These are phyloP conservation scores for Pseudorhombus dupliciocellatus DNA, from an alignment of 2,113 vertebrate species.

Conservation along the genomic window DNA sequence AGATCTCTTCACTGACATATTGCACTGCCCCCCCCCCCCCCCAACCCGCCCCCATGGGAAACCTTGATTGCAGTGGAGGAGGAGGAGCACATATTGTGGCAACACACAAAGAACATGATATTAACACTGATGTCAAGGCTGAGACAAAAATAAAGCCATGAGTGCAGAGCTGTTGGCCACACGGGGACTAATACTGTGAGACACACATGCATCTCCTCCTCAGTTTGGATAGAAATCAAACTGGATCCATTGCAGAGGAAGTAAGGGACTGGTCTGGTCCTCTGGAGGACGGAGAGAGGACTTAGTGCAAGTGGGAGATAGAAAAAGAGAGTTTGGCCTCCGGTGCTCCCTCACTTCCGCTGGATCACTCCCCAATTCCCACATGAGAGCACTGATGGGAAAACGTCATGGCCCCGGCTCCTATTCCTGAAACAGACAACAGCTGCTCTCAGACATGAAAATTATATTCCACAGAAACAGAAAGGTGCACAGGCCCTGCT, in stretches of 20 bases:
- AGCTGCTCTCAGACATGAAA: constrained; percentile 9
- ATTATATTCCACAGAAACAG: background rate
- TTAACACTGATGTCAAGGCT: constrained; percentile 1
- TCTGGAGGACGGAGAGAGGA: background rate
- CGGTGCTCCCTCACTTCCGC: constrained; percentile 16
- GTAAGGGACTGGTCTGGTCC: background rate
- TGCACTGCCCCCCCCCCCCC: too few species aligned
- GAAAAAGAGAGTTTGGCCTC: background rate
- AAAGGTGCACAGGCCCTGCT: background rate
- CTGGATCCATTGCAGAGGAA: too few species aligned
- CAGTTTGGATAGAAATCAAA: too few species aligned
- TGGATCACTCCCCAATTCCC: constrained; percentile 9
- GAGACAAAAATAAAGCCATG: background rate
- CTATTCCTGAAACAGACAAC: constrained; percentile 46
- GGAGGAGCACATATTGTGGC: constrained; percentile 19
- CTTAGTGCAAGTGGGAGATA: background rate
- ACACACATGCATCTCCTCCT: background rate
- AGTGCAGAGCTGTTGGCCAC: background rate
- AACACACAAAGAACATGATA: background rate
- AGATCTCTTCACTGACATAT: too few species aligned
- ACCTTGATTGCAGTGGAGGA: too few species aligned
- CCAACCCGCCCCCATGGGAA: too few species aligned
- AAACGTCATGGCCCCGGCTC: constrained; percentile 23
- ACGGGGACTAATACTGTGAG: constrained; percentile 2
- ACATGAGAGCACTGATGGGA: constrained; percentile 1